Conservation (phyloP, 1,140 invertebrate species). For the Megalopta genalis region DNA sequence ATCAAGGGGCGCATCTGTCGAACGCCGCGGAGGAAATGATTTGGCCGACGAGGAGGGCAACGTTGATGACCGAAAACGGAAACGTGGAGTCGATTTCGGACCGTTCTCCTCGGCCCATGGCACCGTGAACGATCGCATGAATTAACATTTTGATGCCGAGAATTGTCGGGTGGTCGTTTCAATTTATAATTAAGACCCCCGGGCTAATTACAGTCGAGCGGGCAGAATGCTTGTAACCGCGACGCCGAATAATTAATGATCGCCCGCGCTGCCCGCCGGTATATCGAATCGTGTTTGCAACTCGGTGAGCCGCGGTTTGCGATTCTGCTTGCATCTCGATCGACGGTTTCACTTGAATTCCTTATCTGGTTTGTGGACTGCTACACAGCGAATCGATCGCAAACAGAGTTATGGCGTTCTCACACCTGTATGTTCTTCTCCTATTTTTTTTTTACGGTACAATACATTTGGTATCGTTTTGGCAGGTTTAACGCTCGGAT, state of each 20-base stretch:
- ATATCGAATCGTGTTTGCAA: conserved; percentile 17
- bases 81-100: neutral
- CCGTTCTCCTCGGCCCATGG: neutral
- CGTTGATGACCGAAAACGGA: neutral
- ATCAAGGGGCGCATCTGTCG: neutral
- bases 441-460: too few relatives aligned
- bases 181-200: conserved; percentile 39
- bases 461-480: too few relatives aligned
- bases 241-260: conserved; percentile 31
- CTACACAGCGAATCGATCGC: too few relatives aligned
- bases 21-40: neutral
- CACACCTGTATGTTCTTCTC: too few relatives aligned
- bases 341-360: too few relatives aligned
- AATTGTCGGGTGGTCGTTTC: conserved; percentile 13
- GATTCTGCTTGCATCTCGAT: too few relatives aligned
- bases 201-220: conserved; percentile 19
- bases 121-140: conserved; percentile 12
- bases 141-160: conserved; percentile 33
- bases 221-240: neutral
- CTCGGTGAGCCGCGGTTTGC: neutral
- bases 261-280: neutral
- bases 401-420: too few relatives aligned
- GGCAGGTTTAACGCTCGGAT: too few relatives aligned
- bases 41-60: too few relatives aligned
- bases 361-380: too few relatives aligned